Conservation (phyloP, 1,140 invertebrate genomes). For the Dreissena rostriformis region DNA sequence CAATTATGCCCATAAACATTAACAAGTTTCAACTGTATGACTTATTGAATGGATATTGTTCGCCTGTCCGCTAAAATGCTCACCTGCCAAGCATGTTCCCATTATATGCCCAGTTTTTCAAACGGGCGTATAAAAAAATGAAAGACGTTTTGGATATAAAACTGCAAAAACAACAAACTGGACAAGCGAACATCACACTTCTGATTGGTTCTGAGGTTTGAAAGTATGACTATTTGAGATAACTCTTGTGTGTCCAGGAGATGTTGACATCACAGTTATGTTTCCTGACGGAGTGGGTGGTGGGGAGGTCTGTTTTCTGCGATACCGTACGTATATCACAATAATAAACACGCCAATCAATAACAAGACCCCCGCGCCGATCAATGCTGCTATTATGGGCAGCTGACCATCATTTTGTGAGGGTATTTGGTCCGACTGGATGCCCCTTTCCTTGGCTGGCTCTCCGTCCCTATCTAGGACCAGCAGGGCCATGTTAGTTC, state of each 20-base stretch:
- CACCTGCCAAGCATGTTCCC: no score
- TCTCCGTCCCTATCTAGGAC: constrained; percentile 44
- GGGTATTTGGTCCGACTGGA: constrained; percentile 60
- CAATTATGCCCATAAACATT: no score
- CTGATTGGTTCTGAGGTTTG: constrained; percentile 32
- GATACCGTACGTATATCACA: constrained; percentile 66
- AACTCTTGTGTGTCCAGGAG: constrained; percentile 35
- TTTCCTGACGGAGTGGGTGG: constrained; percentile 71
- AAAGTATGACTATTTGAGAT: constrained; percentile 37
- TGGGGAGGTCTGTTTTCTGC: constrained; percentile 68
- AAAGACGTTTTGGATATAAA: no score
- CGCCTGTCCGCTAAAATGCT: no score
- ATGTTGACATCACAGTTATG: constrained; percentile 67
- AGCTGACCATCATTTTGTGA: constrained; percentile 56
- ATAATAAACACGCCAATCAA: constrained; percentile 67
- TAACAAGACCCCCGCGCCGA: constrained; percentile 65
- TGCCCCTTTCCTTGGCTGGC: constrained; percentile 57
- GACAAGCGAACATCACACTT: constrained; percentile 4
- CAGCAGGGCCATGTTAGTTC: constrained; percentile 80
- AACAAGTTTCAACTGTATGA: no score
- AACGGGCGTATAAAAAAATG: no score
- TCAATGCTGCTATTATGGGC: constrained; percentile 68
- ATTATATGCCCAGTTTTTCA: no score
- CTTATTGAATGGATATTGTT: no score
- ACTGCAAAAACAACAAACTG: no score